Conservation (phyloP, 2,797 vertebrate species). For the Ceryle rudis region DNA sequence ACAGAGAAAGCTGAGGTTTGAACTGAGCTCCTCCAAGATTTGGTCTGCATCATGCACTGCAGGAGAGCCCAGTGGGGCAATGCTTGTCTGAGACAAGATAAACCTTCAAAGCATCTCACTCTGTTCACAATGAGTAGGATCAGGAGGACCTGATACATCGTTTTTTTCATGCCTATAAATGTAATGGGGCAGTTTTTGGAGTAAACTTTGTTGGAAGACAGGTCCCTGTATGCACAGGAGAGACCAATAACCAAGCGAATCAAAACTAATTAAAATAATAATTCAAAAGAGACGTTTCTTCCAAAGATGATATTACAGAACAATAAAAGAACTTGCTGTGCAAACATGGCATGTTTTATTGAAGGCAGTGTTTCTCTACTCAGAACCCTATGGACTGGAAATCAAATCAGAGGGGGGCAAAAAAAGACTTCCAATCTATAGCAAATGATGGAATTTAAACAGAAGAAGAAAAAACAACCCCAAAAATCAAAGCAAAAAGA, state of each 20-base stretch:
- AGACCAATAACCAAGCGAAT: background rate
- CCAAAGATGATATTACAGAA: background rate
- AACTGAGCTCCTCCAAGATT: background rate
- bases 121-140: background rate
- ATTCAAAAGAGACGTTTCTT: constrained; percentile 33
- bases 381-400: background rate
- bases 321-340: background rate
- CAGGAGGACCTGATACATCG: background rate
- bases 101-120: background rate
- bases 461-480: background rate
- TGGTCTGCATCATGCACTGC: too few relatives aligned
- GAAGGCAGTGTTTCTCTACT: background rate
- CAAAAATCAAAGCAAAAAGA: background rate
- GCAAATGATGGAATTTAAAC: background rate
- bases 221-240: background rate
- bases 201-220: background rate
- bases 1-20: background rate
- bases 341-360: background rate
- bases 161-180: background rate
- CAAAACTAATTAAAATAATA: constrained; percentile 65
- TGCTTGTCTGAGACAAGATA: background rate
- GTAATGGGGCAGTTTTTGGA: background rate
- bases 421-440: background rate
- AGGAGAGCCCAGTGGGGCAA: background rate
- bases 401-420: background rate